Percentiles rank a stretch among this genome's conserved stretches.
Conservation (phyloP, 2,797 vertebrate genomes). For the Dipus sagitta region DNA sequence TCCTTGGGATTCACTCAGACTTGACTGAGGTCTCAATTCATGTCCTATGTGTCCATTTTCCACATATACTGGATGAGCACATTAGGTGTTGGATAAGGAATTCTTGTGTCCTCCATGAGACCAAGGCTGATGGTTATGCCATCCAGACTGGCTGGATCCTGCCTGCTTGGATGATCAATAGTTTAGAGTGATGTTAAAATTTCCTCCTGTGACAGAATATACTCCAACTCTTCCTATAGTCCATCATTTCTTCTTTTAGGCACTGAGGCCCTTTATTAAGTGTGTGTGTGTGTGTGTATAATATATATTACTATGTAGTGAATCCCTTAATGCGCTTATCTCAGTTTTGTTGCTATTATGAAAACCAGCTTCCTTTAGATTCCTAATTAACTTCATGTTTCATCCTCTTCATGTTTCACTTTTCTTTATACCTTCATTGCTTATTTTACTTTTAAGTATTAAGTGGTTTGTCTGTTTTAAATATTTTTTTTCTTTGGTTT, state of each 20-base stretch:
- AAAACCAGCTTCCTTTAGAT: neutral
- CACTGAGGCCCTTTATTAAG: neutral
- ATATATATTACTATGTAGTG: neutral
- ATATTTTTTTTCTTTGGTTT: neutral
- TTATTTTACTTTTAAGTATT: neutral
- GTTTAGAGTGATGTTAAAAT: neutral
- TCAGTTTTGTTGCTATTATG: neutral
- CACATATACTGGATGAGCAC: neutral
- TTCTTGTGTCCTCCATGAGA: neutral
- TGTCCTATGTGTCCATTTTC: neutral
- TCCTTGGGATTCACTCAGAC: neutral
- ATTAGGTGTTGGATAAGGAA: neutral
- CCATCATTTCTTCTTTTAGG: neutral
- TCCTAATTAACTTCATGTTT: neutral
- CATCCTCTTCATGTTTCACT: neutral
- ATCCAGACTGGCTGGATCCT: neutral
- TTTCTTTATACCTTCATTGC: neutral
- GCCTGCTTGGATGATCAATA: neutral
- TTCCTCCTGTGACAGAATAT: neutral
- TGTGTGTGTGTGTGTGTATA: neutral
- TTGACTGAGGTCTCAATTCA: neutral
- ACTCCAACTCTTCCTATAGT: neutral
- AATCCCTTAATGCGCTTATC: neutral
- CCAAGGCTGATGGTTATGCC: neutral
- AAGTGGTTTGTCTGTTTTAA: neutral